Base-by-base conservation (phyloP, 2,797 vertebrate genomes). In the Pagetopsis macropterus region DNA sequence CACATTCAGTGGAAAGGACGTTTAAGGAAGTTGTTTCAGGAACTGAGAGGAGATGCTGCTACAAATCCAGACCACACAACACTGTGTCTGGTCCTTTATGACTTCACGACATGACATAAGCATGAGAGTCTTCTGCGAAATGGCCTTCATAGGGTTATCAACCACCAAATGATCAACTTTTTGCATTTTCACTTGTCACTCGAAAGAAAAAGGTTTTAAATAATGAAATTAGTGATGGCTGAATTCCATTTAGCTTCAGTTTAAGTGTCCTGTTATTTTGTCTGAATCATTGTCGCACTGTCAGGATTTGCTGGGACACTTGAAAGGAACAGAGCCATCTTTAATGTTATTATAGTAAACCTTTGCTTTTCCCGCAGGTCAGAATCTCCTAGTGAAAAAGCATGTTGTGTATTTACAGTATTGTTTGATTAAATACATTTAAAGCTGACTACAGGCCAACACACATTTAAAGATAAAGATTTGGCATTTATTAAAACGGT, bases 1-100 rank as follows among this genome's bases (percentile, higher is more conserved):
- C 55, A 14, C 11, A 16, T 7, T 41, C 9, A 40, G n/a, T 72
- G 13, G 37, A 60, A 78, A 64, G 48, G 27, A 19, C 49, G 23
- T 41, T 37, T 51, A 23, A 6, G 17, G n/a, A 37, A 31, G 43
- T 48, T 4, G 11, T 27, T 45, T 21, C 37, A 61, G 40, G 45
- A 71, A 37, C 49, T 5, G 16, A 60, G 54, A 37, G 49, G 49
- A 51, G 52, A 33, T 6, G 41, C 33, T 56, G 54, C 17, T 17
- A 49, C 13, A 40, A 37, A 31, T 56, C 14, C 65, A 45, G 37
- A 57, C 15, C n/a, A 3, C n/a, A 13, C 33, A 43, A 44, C 57
- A 44, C 40, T 23, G 40, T 52, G 12, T 31, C n/a, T 33, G 6
- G 48, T 27, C 8, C 9, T 62, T 21, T 31, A 9, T 17, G 57